Base-by-base conservation (phyloP, 2,113 vertebrate genomes). In the Scartelaos histophorus region DNA sequence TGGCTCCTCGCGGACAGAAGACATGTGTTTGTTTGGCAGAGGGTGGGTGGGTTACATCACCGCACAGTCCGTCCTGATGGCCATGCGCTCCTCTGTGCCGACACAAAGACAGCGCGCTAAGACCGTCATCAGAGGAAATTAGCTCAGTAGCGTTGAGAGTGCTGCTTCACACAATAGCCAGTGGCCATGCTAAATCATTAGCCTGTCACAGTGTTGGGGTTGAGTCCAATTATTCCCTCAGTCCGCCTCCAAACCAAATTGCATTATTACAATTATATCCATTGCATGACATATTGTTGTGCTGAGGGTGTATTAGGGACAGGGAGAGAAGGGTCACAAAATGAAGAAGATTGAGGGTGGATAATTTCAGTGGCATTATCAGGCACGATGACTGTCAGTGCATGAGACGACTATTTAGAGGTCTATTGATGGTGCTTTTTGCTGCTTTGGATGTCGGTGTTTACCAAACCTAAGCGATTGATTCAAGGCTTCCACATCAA, bases 241-340 rank as follows among this genome's bases (percentile, higher is more conserved):
- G 88, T 91, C 89, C 85, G 84, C 90, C 88, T 91, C 90, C 91
- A 69, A 91, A 91, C 89, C 88, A 91, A 92, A 92, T 92, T 91
- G 90, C 90, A 92, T 92, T 92, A 92, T 88, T 90, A 68, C 90
- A 92, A 92, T 92, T 90, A 91, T 90, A 88, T 91, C 82, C 81
- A 82, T 83, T 82, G 82, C 81, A 73, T 91, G 89, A 90, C 89
- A 90, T 84, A 90, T 87, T 90, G 90, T 90, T 58, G 69, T 54
- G 51, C 75, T 19, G 22, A 82, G 85, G 83, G 75, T 75, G 78
- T 78, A 34, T 66, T 78, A 87, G 65, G 68, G 66, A 70, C 66
- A 66, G n/a, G 57, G 78, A 69, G 34, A 71, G 74, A 68, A 57
- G 64, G 79, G 45, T 57, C 74, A 56, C 62, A 65, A 67, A 80